phyloP scores from a whole-genome alignment of 1,140 invertebrate species.

The Leguminivora glycinivorella region DNA sequence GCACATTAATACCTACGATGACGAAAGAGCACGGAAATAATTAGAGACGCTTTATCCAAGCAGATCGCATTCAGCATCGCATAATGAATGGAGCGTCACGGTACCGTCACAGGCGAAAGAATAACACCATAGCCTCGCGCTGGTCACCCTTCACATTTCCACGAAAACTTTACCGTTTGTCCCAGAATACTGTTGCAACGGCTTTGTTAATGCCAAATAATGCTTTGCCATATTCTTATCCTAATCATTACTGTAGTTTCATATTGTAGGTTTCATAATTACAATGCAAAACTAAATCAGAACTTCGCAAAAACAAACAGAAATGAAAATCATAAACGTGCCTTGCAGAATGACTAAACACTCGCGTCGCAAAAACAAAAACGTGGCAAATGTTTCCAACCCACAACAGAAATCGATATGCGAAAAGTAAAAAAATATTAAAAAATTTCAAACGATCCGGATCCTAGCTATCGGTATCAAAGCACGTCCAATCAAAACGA shows the following conservation, averaged over 20 bases:
- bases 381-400: slow-evolving; percentile 67
- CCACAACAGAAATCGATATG: slow-evolving; percentile 69
- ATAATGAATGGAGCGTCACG: slow-evolving; percentile 72
- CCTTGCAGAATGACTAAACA: neutral
- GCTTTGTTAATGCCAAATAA: neutral
- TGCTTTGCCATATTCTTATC: neutral
- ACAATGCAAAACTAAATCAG: neutral
- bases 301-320: neutral
- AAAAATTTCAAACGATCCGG: slow-evolving; percentile 68
- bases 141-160: neutral
- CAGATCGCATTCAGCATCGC: slow-evolving; percentile 65
- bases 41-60: slow-evolving; percentile 69
- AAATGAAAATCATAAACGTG: neutral
- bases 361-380: neutral
- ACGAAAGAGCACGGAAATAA: slow-evolving; percentile 67
- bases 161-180: neutral
- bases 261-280: neutral
- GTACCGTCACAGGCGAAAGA: slow-evolving; percentile 46
- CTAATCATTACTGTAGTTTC: neutral
- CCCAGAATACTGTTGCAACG: neutral
- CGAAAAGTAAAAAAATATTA: slow-evolving; percentile 71
- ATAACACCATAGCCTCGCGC: slow-evolving; percentile 43
- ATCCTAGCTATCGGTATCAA: slow-evolving; percentile 75
- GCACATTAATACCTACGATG: slow-evolving; percentile 55
- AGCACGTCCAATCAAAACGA: slow-evolving; percentile 77